Evolutionary conservation across 1,140 invertebrate species (phyloP), one percentile per base, ranked within the genome.

Genomic region (Apis dorsata): DNA sequence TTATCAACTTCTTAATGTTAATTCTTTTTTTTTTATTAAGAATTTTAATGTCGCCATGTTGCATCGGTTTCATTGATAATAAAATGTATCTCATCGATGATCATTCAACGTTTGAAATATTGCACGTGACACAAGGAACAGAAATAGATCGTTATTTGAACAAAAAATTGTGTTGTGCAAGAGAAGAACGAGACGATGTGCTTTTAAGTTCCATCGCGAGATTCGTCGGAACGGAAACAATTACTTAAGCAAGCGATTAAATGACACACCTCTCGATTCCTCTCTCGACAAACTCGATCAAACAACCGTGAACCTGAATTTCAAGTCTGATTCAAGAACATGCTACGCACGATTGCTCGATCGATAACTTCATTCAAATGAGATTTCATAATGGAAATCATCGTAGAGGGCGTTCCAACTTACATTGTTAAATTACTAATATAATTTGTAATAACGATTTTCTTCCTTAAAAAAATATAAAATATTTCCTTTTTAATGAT

Each of bases 181-280:
- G 2, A n/a, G 21, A 17, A 66, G 17, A 66, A 10, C 17, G 57
- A 74, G 12, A 21, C 15, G 24, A 65, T 34, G 24, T 0, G 62
- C 60, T 24, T 77, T 77, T 49, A 10, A 34, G 59, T 74, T 62
- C 12, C 57, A 10, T 8, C 34, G 5, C 13, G 34, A 62, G 57
- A 60, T 12, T 44, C 73, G 49, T 62, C 59, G 73, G 3, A 28
- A 59, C 57, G 73, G 73, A 75, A 75, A 75, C 73, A 75, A 75
- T 75, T 75, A 75, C 73, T 62, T 75, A 75, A 75, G 59, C 73
- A 59, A 62, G 9, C 73, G 73, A 75, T 62, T 75, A 75, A 75
- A 75, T 49, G 73, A 75, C 73, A 62, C 73, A 59, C 73, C 72
- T 62, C 57, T 62, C 57, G 72, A 74, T 74, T 74, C 59, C 72